Conservation (phyloP, 2,888 invertebrate species). For the Himalopsyche anomala region DNA sequence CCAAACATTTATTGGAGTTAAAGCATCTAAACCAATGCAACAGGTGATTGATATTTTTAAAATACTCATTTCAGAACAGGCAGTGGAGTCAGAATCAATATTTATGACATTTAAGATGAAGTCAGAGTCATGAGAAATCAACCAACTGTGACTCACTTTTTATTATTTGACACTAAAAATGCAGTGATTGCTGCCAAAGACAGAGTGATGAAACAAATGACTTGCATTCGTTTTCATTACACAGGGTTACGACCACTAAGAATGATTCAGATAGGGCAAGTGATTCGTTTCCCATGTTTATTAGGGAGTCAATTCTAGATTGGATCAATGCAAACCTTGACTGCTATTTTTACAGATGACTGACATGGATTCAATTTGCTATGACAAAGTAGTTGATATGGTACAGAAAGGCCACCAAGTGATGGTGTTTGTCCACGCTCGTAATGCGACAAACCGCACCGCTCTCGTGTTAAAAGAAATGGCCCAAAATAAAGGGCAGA, state of each 20-base stretch:
- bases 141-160: too few relatives aligned
- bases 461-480: constrained; percentile 90
- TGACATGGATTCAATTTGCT: constrained; percentile 94
- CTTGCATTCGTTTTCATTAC: too few relatives aligned
- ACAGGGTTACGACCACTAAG: too few relatives aligned
- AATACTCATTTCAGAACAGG: not conserved
- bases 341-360: constrained; percentile 74
- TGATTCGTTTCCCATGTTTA: too few relatives aligned
- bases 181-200: too few relatives aligned
- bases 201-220: too few relatives aligned
- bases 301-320: too few relatives aligned
- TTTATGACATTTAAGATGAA: too few relatives aligned
- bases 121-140: too few relatives aligned
- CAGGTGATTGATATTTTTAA: constrained; percentile 67
- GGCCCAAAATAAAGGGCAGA: constrained; percentile 85
- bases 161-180: too few relatives aligned
- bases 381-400: constrained; percentile 92
- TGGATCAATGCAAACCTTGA: too few relatives aligned
- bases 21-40: constrained; percentile 79
- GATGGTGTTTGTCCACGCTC: constrained; percentile 99
- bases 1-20: constrained; percentile 93
- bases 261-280: too few relatives aligned
- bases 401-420: constrained; percentile 94
- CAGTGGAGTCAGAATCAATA: not conserved
- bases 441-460: constrained; percentile 95